These are phyloP conservation scores for Eupithecia tripunctaria DNA, from an alignment of 2,888 invertebrate genomes.

Conservation along the genomic window DNA sequence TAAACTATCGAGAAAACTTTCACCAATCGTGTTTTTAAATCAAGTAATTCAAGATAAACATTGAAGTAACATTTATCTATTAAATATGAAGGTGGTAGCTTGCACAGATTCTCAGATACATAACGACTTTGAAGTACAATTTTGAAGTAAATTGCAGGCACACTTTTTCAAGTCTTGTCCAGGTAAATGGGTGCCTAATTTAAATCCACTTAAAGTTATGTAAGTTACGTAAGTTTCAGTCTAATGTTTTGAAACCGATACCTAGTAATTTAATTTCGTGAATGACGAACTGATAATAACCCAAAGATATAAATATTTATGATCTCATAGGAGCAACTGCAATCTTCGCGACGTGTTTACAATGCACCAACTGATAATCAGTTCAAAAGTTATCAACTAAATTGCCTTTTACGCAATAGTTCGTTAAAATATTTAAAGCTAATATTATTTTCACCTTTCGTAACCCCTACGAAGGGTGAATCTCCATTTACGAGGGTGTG, in stretches of 20 bases:
- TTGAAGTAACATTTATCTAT: too few species aligned
- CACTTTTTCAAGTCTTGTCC: background rate
- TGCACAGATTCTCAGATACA: too few species aligned
- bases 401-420: conserved; percentile 43
- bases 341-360: conserved; percentile 46
- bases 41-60: too few species aligned
- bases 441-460: conserved; percentile 59
- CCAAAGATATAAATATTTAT: conserved; percentile 11
- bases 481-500: conserved; percentile 76
- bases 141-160: too few species aligned
- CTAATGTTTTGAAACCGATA: background rate
- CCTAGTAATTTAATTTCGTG: conserved; percentile 12
- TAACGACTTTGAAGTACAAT: too few species aligned
- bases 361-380: conserved; percentile 56
- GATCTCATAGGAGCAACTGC: conserved; percentile 21
- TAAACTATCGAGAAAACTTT: too few species aligned
- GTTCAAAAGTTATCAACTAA: conserved; percentile 65
- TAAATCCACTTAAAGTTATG: background rate
- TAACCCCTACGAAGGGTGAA: conserved; percentile 65
- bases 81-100: too few species aligned
- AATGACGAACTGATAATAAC: conserved; percentile 25
- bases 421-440: conserved; percentile 39
- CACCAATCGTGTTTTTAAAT: too few species aligned
- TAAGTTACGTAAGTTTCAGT: background rate
- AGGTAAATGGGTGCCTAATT: background rate